Percentiles rank a stretch among this genome's conserved stretches.
These are phyloP conservation scores for Prionace glauca DNA, from an alignment of 2,797 vertebrate species.

Conservation along the genomic window DNA sequence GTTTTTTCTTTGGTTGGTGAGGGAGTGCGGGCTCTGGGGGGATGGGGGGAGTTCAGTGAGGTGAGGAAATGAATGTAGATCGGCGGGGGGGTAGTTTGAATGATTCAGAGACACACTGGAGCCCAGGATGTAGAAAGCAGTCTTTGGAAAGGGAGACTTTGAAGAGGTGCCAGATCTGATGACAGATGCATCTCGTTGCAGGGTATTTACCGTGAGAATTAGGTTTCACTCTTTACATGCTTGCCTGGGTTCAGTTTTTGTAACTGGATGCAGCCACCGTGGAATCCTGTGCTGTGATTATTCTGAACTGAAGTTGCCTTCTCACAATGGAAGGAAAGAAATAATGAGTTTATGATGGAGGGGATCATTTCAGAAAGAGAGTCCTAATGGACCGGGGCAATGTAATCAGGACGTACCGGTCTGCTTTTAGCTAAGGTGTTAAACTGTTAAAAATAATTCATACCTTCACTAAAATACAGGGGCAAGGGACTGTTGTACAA, in stretches of 20 bases:
- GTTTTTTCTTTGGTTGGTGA: background rate
- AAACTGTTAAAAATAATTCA: background rate
- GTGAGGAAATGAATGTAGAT: background rate
- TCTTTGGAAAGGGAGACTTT: slow-evolving; percentile 4
- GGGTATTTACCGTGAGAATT: slow-evolving; percentile 9
- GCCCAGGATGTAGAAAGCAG: background rate
- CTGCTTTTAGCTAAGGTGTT: background rate
- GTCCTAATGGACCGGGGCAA: background rate
- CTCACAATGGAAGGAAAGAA: background rate
- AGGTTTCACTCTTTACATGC: background rate
- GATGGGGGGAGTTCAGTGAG: background rate
- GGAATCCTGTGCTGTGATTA: background rate
- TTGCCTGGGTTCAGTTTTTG: background rate
- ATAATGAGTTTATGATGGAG: background rate
- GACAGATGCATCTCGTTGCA: background rate
- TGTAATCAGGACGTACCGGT: background rate
- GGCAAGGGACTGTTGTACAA: background rate
- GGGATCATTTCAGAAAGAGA: background rate
- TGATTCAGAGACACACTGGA: slow-evolving; percentile 22
- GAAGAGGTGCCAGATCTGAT: slow-evolving; percentile 38
- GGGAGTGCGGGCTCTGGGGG: background rate
- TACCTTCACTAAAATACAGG: background rate
- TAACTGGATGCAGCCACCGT: background rate
- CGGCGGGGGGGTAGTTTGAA: background rate
- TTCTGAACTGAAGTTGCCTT: background rate